Evolutionary conservation across 2,113 vertebrate genomes (phyloP), one percentile per base, ranked within the genome.

Genomic region (Melanocharis versteri): DNA sequence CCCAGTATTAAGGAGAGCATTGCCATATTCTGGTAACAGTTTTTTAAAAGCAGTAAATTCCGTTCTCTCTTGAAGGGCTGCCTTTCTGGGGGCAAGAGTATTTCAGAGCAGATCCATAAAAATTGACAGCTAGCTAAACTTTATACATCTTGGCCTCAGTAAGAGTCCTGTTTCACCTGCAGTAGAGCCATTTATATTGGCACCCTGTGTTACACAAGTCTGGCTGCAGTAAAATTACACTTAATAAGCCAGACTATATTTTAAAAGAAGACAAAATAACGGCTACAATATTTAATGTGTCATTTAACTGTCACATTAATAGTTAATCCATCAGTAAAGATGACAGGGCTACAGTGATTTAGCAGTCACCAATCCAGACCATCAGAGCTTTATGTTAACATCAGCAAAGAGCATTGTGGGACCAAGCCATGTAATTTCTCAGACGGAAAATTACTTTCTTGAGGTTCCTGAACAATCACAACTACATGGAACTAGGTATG

Each of bases 251-350:
- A 88, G 50, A 65, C 50, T 44, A 3, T 91, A 89, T 85, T 90
- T 93, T 83, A 39, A 50, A 96, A 87, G 71, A 95, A 81, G 70
- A 91, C 69, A 8, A 91, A 91, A 87, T 96, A 94, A 96, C 47
- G 42, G 35, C 66, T 93, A 58, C 87, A 90, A 91, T 80, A 93
- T 96, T 96, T 91, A 92, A 95, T 54, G 47, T 80, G 54, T 82
- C 79, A 90, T 84, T 90, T 96, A 86, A 70, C 54, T 88, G 60
- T 69, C 92, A 93, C 39, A 88, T 91, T 90, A 83, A 86, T 40
- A 85, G 68, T 80, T 95, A 91, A 93, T 93, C 70, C 66, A 68
- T 94, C 87, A 70, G 58, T 51, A 85, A 80, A 92, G 70, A 77
- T 62, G 94, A 80, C 15, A 12, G 66, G 94, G 47, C 24, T 68